Evolutionary conservation across 2,797 vertebrate species (phyloP), one percentile per base, ranked within the genome.

Genomic region (Thunnus albacares): DNA sequence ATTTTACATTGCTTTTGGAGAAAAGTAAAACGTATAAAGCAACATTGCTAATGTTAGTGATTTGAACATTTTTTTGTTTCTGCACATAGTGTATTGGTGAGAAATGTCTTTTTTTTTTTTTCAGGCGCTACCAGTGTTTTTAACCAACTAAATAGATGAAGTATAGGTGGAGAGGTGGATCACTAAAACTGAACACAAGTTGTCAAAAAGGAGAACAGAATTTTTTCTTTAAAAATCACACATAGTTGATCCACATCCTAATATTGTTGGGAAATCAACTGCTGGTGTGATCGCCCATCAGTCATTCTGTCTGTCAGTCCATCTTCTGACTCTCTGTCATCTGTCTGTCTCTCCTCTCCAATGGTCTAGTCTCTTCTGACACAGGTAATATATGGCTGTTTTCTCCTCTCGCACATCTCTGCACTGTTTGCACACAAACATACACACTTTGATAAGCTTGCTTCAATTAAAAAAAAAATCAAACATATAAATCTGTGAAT

Each of bases 331-430:
- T 90, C 92, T 95, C 82, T 92, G 89, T 95, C 74, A 79, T 93
- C 87, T 94, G 90, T 95, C 88, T 94, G 90, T 94, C 93, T 94
- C 90, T 95, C 62, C 86, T 95, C 91, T 92, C 90, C 94, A 72
- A 92, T 94, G 92, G 68, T 91, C 88, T 96, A 97, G 96, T 97
- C 93, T 95, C 96, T 92, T 96, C 96, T 95, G 96, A 97, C 92
- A 90, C 96, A 97, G 96, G 96, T 97, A 97, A 97, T 91, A 69
- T 80, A 92, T 80, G 71, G 51, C 72, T 90, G 81, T 94, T 91
- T 88, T 91, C 78, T 92, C 79, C 71, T 90, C 83, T 89, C 35
- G 65, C 75, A 89, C 82, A 78, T 87, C 76, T 81, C 56, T 87
- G 63, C 76, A 77, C 57, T 85, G 62, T 80, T 76, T 83, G 65